Conservation (phyloP, 2,113 vertebrate species). For the Dicaeum eximium region DNA sequence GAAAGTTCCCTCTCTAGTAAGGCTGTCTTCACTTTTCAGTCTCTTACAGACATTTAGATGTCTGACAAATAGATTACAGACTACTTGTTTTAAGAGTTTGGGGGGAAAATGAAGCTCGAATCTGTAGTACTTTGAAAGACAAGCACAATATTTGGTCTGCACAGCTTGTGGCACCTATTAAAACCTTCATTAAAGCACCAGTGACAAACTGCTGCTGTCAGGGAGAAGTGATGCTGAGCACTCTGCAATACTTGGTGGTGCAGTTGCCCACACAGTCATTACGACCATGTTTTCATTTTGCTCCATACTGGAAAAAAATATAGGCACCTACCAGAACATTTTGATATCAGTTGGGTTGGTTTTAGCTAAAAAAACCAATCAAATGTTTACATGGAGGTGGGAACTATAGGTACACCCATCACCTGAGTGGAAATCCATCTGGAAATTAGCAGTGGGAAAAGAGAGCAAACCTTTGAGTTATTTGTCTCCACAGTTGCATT, state of each 20-base stretch:
- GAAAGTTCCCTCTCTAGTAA: background rate
- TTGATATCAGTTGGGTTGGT: background rate
- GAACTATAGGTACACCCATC: background rate
- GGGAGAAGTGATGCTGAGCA: background rate
- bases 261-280: background rate
- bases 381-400: background rate
- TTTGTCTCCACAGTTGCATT: background rate
- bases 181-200: background rate
- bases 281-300: background rate
- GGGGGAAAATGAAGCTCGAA: background rate
- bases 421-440: background rate
- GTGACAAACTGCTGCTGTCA: background rate
- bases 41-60: background rate
- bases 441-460: background rate
- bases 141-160: background rate
- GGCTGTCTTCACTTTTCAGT: background rate
- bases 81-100: background rate
- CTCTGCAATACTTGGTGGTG: background rate
- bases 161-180: background rate
- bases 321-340: background rate
- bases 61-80: conserved; percentile 20
- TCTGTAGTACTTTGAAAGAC: background rate
- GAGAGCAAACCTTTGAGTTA: background rate
- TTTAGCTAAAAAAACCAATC: background rate
- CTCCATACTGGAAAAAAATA: background rate